Evolutionary conservation across 2,888 invertebrate genomes (phyloP).

Genomic region (Lochmaea crataegi): DNA sequence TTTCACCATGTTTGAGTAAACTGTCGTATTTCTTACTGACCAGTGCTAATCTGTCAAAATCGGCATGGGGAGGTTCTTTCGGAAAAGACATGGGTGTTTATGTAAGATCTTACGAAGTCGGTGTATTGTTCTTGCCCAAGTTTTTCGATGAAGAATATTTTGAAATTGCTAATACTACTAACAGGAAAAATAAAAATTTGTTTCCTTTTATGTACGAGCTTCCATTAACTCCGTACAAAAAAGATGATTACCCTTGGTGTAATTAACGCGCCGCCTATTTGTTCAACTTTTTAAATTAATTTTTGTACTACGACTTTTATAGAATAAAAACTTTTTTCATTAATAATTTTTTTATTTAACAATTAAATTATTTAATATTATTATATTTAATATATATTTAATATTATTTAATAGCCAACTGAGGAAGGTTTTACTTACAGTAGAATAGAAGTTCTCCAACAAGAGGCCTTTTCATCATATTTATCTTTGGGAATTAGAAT

Average conservation of each 20-base stretch:
- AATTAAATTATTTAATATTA: background rate
- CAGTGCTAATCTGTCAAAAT: conserved; percentile 96
- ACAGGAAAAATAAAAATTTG: conserved; percentile 55
- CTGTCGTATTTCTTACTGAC: conserved; percentile 89
- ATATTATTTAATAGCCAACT: too few relatives aligned
- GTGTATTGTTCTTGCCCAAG: conserved; percentile 87
- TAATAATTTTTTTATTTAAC: background rate
- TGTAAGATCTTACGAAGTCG: conserved; percentile 90
- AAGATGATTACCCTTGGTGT: conserved; percentile 75
- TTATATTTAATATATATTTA: too few relatives aligned
- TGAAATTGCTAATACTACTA: conserved; percentile 54
- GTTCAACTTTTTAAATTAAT: conserved; percentile 14
- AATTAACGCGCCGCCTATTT: conserved; percentile 45
- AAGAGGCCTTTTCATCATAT: too few relatives aligned
- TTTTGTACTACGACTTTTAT: conserved; percentile 2
- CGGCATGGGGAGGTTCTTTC: conserved; percentile 91
- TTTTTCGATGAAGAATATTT: conserved; percentile 77
- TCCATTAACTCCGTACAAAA: conserved; percentile 78
- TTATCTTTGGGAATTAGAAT: too few relatives aligned
- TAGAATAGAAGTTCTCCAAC: too few relatives aligned
- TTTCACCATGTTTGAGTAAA: conserved; percentile 74
- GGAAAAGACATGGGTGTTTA: conserved; percentile 64
- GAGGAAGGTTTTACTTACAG: too few relatives aligned
- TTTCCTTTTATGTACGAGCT: conserved; percentile 86
- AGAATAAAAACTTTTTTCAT: conserved; percentile 1